Evolutionary conservation across 2,113 vertebrate species (phyloP).

Genomic region (Python bivittatus): DNA sequence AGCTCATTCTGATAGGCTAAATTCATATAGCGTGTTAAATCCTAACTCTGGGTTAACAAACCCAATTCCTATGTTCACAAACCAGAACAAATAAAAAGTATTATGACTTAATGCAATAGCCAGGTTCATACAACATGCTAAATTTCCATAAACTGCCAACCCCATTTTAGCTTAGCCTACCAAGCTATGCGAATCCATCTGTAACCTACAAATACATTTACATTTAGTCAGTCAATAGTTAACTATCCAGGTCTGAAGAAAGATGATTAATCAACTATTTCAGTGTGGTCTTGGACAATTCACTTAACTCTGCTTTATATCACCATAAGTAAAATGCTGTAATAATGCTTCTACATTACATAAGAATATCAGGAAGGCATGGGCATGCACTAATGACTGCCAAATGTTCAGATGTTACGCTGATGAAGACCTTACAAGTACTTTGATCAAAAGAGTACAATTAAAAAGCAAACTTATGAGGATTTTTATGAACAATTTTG

Average conservation of each 20-base stretch:
- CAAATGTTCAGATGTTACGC: conserved; percentile 19
- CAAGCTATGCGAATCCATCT: not conserved
- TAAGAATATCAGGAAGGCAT: not conserved
- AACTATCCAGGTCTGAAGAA: not conserved
- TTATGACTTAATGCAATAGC: not conserved
- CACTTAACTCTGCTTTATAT: conserved; percentile 13
- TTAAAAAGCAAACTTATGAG: conserved; percentile 13
- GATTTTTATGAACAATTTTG: conserved; percentile 11
- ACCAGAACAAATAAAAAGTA: not conserved
- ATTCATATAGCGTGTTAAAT: not conserved
- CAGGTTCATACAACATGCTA: not conserved
- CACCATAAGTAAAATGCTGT: not conserved
- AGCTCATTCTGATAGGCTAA: not conserved
- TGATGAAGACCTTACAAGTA: conserved; percentile 12
- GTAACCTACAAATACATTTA: not conserved
- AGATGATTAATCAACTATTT: not conserved
- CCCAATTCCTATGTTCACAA: not conserved
- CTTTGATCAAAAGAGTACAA: conserved; percentile 23
- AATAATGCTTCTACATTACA: not conserved
- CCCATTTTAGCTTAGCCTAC: not conserved
- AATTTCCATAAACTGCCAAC: not conserved
- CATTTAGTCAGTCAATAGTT: not conserved
- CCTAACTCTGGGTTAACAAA: not conserved
- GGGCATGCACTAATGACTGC: conserved; percentile 4
- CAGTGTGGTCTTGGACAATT: not conserved